Percentiles rank a stretch among this genome's conserved stretches.
phyloP scores from a whole-genome alignment of 2,797 vertebrate species.

The Huso huso region DNA sequence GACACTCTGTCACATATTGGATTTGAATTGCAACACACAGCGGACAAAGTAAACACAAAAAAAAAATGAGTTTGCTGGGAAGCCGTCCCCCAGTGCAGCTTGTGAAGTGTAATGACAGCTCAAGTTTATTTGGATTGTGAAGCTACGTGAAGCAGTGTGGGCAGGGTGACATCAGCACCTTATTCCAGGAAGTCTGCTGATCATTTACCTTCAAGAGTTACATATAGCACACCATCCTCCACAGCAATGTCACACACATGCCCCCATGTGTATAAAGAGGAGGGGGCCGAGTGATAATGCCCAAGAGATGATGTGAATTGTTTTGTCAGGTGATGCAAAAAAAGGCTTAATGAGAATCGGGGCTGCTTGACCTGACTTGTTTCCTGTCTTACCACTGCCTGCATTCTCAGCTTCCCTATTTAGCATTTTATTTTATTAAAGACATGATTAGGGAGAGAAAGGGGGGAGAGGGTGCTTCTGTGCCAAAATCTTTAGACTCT shows the following conservation, averaged over 20 bases:
- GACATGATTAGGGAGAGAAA: not conserved
- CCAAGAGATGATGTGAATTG: not conserved
- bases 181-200: slow-evolving; percentile 4
- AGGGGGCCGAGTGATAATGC: not conserved
- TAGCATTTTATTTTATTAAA: not conserved
- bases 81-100: not conserved
- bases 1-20: too few relatives aligned
- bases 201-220: not conserved
- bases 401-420: not conserved
- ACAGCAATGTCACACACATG: not conserved
- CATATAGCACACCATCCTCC: not conserved
- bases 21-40: too few relatives aligned
- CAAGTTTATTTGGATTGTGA: not conserved
- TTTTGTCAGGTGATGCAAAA: slow-evolving; percentile 1
- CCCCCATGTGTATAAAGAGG: not conserved
- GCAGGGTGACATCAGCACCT: not conserved
- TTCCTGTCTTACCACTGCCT: not conserved
- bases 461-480: not conserved
- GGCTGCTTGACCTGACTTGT: not conserved
- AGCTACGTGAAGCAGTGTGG: not conserved
- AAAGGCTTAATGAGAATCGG: not conserved
- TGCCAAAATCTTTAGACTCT: not conserved
- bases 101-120: not conserved
- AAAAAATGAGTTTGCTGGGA: not conserved
- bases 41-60: too few relatives aligned